A percentile compares a stretch with the other conserved stretches of the same genome.
Evolutionary conservation across 2,888 invertebrate genomes (phyloP).

Genomic region (Standfussiana lucernea): DNA sequence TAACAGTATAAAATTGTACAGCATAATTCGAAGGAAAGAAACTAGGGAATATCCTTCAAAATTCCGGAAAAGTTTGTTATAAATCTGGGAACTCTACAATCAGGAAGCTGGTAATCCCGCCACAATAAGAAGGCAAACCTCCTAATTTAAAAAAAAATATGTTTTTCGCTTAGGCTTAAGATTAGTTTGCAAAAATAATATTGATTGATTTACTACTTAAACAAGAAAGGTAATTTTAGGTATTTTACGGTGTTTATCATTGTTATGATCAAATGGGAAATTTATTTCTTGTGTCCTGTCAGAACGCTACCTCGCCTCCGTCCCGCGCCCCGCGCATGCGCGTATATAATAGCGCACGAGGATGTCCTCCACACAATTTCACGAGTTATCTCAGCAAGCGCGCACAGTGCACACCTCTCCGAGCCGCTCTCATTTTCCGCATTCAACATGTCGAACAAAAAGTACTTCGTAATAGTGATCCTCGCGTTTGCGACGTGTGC

Average conservation of each 20-base stretch:
- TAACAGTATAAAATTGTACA: not conserved
- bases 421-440: constrained; percentile 39
- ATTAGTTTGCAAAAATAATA: not conserved
- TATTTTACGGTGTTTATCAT: not conserved
- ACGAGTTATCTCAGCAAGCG: constrained; percentile 35
- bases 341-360: constrained; percentile 37
- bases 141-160: too few species aligned
- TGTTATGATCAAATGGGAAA: not conserved
- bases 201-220: not conserved
- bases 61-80: not conserved
- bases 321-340: not conserved
- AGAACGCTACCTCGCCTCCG: not conserved
- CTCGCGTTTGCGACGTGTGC: constrained; percentile 21
- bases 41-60: not conserved
- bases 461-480: constrained; percentile 30
- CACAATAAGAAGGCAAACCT: not conserved
- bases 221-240: not conserved
- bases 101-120: not conserved
- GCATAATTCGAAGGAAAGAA: not conserved
- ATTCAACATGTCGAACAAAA: constrained; percentile 41
- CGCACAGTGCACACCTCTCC: constrained; percentile 38
- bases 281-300: not conserved
- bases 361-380: constrained; percentile 31
- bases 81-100: not conserved
- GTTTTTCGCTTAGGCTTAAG: too few species aligned